These are phyloP conservation scores for Boulengeromyrus knoepffleri DNA, from an alignment of 2,113 vertebrate species.

Conservation along the genomic window DNA sequence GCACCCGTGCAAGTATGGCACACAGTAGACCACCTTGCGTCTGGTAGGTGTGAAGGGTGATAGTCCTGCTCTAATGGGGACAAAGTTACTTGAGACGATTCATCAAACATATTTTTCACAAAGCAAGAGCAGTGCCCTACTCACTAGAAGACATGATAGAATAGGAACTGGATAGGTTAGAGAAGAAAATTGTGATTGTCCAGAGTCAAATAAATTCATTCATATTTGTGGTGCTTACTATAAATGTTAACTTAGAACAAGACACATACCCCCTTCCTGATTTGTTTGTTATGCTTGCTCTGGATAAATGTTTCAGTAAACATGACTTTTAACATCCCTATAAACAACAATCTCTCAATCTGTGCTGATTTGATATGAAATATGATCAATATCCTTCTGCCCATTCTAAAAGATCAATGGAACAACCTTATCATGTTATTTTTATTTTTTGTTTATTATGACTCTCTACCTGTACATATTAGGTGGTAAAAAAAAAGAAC, in stretches of 20 bases:
- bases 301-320: not conserved
- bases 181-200: not conserved
- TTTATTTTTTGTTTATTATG: not conserved
- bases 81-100: not conserved
- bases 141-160: not conserved
- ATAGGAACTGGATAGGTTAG: not conserved
- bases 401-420: not conserved
- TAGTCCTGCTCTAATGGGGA: not conserved
- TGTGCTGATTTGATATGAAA: not conserved
- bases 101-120: not conserved
- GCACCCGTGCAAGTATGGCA: not conserved
- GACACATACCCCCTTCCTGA: not conserved
- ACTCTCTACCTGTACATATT: not conserved
- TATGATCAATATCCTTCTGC: not conserved
- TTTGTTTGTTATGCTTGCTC: not conserved
- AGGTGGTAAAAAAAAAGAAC: not conserved
- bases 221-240: not conserved
- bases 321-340: not conserved
- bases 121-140: not conserved
- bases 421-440: not conserved
- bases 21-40: not conserved
- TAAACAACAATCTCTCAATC: not conserved
- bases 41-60: not conserved
- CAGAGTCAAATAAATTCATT: not conserved
- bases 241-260: not conserved